Evolutionary conservation across 2,797 vertebrate species (phyloP), one percentile per base, ranked within the genome.

Genomic region (Sorex maritimensis): DNA sequence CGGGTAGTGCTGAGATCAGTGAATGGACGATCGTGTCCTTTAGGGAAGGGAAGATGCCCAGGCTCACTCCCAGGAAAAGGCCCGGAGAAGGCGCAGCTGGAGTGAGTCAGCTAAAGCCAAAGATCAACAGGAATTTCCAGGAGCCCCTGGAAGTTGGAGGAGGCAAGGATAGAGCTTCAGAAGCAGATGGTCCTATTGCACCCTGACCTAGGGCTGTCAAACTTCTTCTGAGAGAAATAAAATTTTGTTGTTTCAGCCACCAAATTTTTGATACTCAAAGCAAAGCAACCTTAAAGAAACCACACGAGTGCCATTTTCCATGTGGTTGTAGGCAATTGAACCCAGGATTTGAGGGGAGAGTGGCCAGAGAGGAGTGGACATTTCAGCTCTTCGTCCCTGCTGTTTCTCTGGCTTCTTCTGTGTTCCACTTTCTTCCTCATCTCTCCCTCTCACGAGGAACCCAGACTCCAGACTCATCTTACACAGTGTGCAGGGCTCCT

Each of bases 231-330:
- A 69, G 65, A 67, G 34, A 88, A 79, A 85, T 58, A 26, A 14
- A 58, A 30, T 79, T 75, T 84, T 88, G 44, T 61, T 81, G 49
- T 75, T 75, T 34, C 73, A 71, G 58, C 19, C n/a, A 82, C 63
- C 52, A 34, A 9, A 61, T 86, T 38, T 83, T 79, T 61, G 80
- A 21, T 68, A 21, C 65, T 65, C 49, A 69, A 24, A 7, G 21
- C 49, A 58, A 26, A 55, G 38, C 19, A 34, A 55, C 34, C 38
- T 30, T 46, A 65, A 65, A 77, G 61, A 81, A 61, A 61, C 58
- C 58, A 61, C 58, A 61, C 58, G 61, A 19, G 84, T 82, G 46
- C 10, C 15, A 19, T 23, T 90, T 79, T 24, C 79, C 85, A 23
- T 52, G 38, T 65, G 68, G 46, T 38, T 58, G 23, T 30, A 24